phyloP scores from a whole-genome alignment of 1,140 invertebrate species.

The Zaprionus capensis region DNA sequence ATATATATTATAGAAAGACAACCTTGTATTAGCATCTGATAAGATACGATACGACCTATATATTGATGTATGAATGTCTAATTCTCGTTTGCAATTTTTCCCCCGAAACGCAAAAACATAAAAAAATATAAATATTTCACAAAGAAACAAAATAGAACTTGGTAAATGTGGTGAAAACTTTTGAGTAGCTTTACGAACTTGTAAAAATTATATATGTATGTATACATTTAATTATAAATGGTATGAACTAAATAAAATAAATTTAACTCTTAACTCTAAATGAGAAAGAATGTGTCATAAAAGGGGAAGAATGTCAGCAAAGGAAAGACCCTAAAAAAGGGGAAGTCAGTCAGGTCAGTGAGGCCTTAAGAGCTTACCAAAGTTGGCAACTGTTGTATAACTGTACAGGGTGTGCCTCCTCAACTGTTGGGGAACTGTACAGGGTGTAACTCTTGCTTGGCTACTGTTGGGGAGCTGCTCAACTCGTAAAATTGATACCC shows the following conservation, averaged over 20 bases:
- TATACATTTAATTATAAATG: slow-evolving; percentile 79
- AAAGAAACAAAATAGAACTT: slow-evolving; percentile 41
- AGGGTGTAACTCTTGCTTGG: no score
- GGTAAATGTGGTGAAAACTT: slow-evolving; percentile 63
- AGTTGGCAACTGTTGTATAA: neutral
- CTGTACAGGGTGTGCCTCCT: neutral
- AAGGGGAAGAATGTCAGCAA: neutral
- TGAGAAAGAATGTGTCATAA: neutral
- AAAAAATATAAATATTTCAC: slow-evolving; percentile 14
- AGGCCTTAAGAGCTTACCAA: neutral
- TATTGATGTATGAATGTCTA: slow-evolving; percentile 17
- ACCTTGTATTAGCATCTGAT: slow-evolving; percentile 54
- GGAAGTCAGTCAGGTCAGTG: neutral
- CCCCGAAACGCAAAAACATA: slow-evolving; percentile 9
- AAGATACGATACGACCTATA: slow-evolving; percentile 12
- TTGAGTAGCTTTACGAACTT: slow-evolving; percentile 80
- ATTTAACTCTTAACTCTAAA: slow-evolving; percentile 67
- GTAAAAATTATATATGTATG: slow-evolving; percentile 77
- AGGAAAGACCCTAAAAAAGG: neutral
- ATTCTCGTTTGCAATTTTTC: slow-evolving; percentile 21
- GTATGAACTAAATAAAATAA: slow-evolving; percentile 73
- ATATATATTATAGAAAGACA: slow-evolving; percentile 30
- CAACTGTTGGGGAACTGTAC: neutral
- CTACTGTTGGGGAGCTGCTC: neutral
- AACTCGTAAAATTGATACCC: neutral